phyloP scores from a whole-genome alignment of 2,888 invertebrate species.

The Chrysolina oricalcia region DNA sequence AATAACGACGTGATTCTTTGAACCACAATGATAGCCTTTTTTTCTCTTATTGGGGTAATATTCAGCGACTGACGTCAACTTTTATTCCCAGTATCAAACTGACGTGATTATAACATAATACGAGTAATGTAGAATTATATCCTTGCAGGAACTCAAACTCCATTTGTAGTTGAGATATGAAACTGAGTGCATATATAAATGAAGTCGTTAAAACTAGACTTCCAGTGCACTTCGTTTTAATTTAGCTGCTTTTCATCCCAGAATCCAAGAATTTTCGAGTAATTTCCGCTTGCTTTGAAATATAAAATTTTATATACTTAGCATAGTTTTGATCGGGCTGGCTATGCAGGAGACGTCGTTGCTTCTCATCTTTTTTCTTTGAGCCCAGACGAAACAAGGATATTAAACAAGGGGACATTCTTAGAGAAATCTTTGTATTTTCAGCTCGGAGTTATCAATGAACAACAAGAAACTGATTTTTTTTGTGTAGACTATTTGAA shows the following conservation, averaged over 20 bases:
- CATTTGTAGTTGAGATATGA: not conserved
- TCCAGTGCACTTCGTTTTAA: conserved; percentile 16
- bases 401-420: not conserved
- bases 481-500: no score
- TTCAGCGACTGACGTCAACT: not conserved
- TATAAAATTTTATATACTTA: not conserved
- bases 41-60: no score
- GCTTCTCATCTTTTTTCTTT: not conserved
- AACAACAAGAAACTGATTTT: no score
- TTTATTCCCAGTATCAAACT: not conserved
- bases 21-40: no score
- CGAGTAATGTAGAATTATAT: not conserved
- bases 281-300: not conserved
- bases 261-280: not conserved
- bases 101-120: not conserved
- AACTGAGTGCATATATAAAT: conserved; percentile 2
- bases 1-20: no score
- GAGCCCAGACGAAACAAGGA: not conserved
- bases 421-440: no score
- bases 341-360: not conserved
- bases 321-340: not conserved
- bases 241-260: not conserved
- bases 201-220: conserved; percentile 9
- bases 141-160: not conserved
- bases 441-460: no score